Evolutionary conservation across 2,888 invertebrate genomes (phyloP).

Genomic region (Mystacides longicornis): DNA sequence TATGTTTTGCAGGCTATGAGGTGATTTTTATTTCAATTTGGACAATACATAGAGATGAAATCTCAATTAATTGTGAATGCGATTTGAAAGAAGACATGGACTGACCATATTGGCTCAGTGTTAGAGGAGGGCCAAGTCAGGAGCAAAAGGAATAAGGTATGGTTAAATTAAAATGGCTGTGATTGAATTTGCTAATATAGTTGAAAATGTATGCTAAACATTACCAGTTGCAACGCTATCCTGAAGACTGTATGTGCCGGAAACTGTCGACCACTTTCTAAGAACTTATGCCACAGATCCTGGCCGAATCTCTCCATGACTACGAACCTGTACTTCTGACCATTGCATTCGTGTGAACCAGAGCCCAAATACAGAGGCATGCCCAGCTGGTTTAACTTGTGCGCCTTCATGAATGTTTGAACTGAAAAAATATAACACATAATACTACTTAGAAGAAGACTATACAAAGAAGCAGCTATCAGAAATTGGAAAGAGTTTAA

Average conservation of each 20-base stretch:
- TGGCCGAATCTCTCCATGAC: constrained; percentile 85
- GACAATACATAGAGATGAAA: too few species aligned
- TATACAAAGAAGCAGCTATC: too few species aligned
- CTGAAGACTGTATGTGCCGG: constrained; percentile 68
- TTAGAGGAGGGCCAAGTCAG: too few species aligned
- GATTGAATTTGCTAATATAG: too few species aligned
- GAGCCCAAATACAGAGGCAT: constrained; percentile 79
- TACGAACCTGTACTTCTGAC: constrained; percentile 77
- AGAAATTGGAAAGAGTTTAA: too few species aligned
- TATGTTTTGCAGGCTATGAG: too few species aligned
- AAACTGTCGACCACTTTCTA: constrained; percentile 58
- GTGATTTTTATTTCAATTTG: too few species aligned
- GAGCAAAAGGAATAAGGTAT: too few species aligned
- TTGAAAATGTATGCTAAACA: constrained; percentile 25
- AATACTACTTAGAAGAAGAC: background rate
- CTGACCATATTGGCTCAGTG: too few species aligned
- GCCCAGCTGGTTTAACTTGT: constrained; percentile 65
- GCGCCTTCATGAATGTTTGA: constrained; percentile 57
- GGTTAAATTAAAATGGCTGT: too few species aligned
- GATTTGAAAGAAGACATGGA: too few species aligned
- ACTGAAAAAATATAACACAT: constrained; percentile 47
- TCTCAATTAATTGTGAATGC: too few species aligned
- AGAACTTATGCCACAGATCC: constrained; percentile 74
- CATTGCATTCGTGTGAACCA: constrained; percentile 72
- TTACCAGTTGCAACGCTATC: constrained; percentile 77